Base-by-base conservation (phyloP, 2,888 invertebrate genomes). In the Esperia sulphurella region DNA sequence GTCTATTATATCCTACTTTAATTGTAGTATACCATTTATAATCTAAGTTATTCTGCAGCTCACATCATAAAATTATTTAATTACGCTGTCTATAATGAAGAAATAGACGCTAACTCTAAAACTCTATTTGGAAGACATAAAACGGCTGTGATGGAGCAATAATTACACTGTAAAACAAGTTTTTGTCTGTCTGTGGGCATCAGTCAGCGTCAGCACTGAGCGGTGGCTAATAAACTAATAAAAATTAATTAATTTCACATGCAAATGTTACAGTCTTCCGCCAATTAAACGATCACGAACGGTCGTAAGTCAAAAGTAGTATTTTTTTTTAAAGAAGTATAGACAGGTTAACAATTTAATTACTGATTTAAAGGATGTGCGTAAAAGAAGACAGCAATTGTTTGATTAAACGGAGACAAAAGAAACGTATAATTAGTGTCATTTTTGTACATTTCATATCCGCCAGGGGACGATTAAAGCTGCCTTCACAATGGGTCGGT, bases 141-240 rank as follows among this genome's bases (percentile, higher is more conserved):
- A 35, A 45, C 14, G 12, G 30, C 14, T 33, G 21, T 14, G 37
- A 12, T 13, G n/a, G 10, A 10, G 14, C 35, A 10, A 28, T 30
- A 45, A 41, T 46, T 33, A 46, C 12, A 28, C 9, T 5, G 10
- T 41, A 8, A 12, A 41, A 42, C 47, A n/a, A 38, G 47, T 41
- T 46, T 28, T 14, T 8, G 28, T 41, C 13, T 9, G 43, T 31
- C 28, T 28, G 21, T 38, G 35, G 43, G 35, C 54, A 59, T 58
- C 58, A 51, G 50, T 55, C 54, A 61, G 62, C 64, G 63, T 61
- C 65, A 63, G 56, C 66, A 57, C 58, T 50, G 50, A 63, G 56
- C 66, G 58, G 58, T 50, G 50, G 61, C 63, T 72, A 72, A 61
- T 64, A 65, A 75, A 76, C 71, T 68, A 65, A 71, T 73, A 68